These are phyloP conservation scores for Pachycephala philippinensis DNA, from an alignment of 2,113 vertebrate genomes.

Conservation along the genomic window DNA sequence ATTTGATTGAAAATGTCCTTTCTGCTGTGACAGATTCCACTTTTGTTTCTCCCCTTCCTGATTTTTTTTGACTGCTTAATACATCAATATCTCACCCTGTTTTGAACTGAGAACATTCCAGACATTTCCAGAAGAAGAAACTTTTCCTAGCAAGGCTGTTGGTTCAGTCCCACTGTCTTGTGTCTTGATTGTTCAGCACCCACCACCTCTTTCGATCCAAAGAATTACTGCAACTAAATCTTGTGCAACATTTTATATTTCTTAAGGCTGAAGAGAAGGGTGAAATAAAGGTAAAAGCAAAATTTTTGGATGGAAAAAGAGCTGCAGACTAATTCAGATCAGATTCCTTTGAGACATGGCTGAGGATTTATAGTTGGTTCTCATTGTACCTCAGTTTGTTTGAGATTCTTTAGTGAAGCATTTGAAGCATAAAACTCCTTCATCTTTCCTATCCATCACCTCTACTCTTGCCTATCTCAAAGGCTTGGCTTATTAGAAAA, in stretches of 20 bases:
- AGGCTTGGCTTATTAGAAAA: conserved; percentile 25
- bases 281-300: not conserved
- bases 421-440: not conserved
- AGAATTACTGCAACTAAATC: not conserved
- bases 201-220: not conserved
- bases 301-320: not conserved
- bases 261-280: not conserved
- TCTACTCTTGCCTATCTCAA: not conserved
- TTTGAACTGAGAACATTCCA: not conserved
- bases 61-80: not conserved
- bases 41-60: not conserved
- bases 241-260: not conserved
- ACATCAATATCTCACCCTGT: not conserved
- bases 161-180: not conserved
- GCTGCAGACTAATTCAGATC: not conserved
- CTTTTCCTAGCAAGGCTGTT: not conserved
- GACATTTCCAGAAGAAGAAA: not conserved
- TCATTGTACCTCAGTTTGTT: not conserved
- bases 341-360: not conserved
- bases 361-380: not conserved
- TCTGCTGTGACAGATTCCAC: not conserved
- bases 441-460: not conserved
- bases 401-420: not conserved
- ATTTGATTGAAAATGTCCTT: conserved; percentile 38
- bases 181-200: not conserved